Percentiles rank a stretch among this genome's conserved stretches.
phyloP scores from a whole-genome alignment of 2,113 vertebrate genomes.

The Oncorhynchus clarkii region DNA sequence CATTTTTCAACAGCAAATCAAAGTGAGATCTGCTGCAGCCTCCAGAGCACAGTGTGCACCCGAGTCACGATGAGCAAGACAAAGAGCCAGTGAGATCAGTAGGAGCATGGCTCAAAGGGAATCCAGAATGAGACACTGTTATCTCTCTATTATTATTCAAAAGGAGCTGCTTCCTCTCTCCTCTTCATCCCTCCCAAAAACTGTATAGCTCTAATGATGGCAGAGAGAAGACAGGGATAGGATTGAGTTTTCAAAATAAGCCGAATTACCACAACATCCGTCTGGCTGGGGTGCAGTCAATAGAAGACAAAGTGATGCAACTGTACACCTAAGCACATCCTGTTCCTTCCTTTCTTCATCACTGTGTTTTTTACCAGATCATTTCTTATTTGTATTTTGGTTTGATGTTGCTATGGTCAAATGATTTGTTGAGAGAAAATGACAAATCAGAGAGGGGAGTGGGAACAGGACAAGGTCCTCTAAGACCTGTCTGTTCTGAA shows the following conservation, averaged over 20 bases:
- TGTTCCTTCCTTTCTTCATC: not conserved
- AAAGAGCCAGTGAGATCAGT: slow-evolving; percentile 16
- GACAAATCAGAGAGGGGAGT: too few species aligned
- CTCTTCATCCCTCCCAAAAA: not conserved
- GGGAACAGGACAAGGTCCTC: too few species aligned
- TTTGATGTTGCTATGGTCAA: too few species aligned
- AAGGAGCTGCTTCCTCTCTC: slow-evolving; percentile 2
- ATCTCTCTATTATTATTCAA: slow-evolving; percentile 6
- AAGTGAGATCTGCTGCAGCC: slow-evolving; percentile 23
- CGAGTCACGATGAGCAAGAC: not conserved
- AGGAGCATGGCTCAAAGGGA: slow-evolving; percentile 19
- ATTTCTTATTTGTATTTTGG: too few species aligned
- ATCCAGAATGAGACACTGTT: slow-evolving; percentile 8
- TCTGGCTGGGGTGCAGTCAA: slow-evolving; percentile 17
- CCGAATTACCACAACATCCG: slow-evolving; percentile 8
- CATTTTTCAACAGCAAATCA: slow-evolving; percentile 32
- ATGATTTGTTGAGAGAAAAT: too few species aligned
- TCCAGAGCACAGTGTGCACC: not conserved
- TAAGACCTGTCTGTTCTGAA: too few species aligned
- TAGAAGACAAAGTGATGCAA: slow-evolving; percentile 14
- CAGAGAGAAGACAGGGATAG: slow-evolving; percentile 6
- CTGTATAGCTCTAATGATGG: slow-evolving; percentile 5
- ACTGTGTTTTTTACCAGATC: too few species aligned
- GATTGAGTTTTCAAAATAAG: slow-evolving; percentile 22
- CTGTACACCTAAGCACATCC: not conserved